Percentiles rank a stretch among this genome's conserved stretches.
Evolutionary conservation across 1,140 invertebrate species (phyloP).

Genomic region (Sycobia sp.): DNA sequence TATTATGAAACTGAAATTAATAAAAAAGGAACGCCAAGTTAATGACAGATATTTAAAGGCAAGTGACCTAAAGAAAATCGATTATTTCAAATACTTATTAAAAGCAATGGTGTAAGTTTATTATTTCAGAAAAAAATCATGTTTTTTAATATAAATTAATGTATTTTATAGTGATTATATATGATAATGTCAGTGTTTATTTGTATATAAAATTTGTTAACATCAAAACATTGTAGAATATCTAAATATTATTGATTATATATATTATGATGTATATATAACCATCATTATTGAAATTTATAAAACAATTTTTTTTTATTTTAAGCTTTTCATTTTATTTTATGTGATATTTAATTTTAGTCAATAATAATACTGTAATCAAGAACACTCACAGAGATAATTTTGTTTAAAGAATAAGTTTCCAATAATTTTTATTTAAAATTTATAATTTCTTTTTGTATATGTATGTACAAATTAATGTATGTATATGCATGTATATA

Average conservation of each 20-base stretch:
- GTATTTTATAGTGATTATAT: constrained; percentile 34
- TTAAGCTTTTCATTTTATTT: background rate
- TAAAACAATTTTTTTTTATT: constrained; percentile 2
- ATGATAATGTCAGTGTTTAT: constrained; percentile 10
- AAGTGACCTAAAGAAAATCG: constrained; percentile 14
- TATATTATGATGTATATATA: constrained; percentile 12
- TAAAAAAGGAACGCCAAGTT: constrained; percentile 46
- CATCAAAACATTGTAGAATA: constrained; percentile 8
- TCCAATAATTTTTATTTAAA: background rate
- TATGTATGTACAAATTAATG: too few relatives aligned
- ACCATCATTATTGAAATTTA: constrained; percentile 6
- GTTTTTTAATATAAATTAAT: constrained; percentile 35
- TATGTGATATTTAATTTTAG: constrained; percentile 6
- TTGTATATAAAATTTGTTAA: constrained; percentile 36
- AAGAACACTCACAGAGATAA: too few relatives aligned
- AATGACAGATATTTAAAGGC: constrained; percentile 31
- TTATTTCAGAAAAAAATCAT: too few relatives aligned
- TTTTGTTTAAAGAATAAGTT: too few relatives aligned
- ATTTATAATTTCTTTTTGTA: background rate
- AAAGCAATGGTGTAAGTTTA: too few relatives aligned
- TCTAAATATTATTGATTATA: background rate
- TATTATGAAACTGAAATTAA: constrained; percentile 51
- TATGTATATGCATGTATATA: too few relatives aligned
- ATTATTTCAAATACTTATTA: too few relatives aligned
- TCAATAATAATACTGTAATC: constrained; percentile 8